Evolutionary conservation across 2,797 vertebrate genomes (phyloP), one percentile per base, ranked within the genome.

Genomic region (Philypnodon macrostomus): DNA sequence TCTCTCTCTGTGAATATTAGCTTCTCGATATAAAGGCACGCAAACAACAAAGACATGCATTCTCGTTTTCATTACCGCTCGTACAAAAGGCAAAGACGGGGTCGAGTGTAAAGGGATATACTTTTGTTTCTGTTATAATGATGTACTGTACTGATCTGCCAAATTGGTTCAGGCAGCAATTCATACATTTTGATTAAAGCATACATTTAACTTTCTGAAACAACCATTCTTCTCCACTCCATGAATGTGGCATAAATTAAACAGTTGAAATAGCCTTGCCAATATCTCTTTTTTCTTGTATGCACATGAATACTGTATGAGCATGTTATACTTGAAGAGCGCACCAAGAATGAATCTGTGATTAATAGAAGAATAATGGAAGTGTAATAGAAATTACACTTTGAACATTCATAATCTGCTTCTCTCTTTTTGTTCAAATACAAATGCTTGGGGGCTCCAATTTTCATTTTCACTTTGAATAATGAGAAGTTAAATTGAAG

Each of bases 351-450:
- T 81, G 80, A 85, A 84, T 88, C 75, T 88, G 84, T 89, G 87
- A 89, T 89, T 90, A 90, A 90, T 82, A 87, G 77, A 87, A 86
- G 83, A 91, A 86, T 88, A 88, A 88, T 88, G 81, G 81, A 88
- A 88, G 68, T 84, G 84, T 88, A 90, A 90, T 88, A 89, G 83
- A 89, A 91, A 89, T 88, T 84, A 87, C 79, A 81, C 85, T 90
- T 85, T 77, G 70, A 83, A 87, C 84, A 88, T 85, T 80, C 84
- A 88, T 89, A 88, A 88, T 90, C 86, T 88, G 73, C 77, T 79
- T 67, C 78, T 56, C 67, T 73, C 75, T 81, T 83, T 89, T 90
- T 89, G 86, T 89, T 89, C 84, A 87, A 88, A 89, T 78, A 87
- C 85, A 87, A 87, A 84, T 83, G 83, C 88, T 89, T 63, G 70